Evolutionary conservation across 2,888 invertebrate species (phyloP).

Genomic region (Hipparchia semele): DNA sequence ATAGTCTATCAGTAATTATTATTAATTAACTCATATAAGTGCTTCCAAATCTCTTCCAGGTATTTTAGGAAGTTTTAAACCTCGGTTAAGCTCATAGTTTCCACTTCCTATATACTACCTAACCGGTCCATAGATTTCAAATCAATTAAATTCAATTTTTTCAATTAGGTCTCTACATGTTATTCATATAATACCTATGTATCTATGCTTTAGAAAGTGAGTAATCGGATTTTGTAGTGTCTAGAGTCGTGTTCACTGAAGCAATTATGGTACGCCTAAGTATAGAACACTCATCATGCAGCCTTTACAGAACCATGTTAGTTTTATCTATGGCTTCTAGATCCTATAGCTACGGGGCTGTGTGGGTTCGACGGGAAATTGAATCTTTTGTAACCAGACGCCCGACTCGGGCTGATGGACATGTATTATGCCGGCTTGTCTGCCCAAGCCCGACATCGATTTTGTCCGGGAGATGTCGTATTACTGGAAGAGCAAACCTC

Average conservation of each 20-base stretch:
- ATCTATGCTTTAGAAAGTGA: neutral
- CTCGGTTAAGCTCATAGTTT: too few species aligned
- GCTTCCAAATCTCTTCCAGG: too few species aligned
- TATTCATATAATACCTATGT: too few species aligned
- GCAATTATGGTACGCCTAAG: constrained; percentile 6
- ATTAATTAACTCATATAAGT: too few species aligned
- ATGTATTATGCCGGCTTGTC: neutral
- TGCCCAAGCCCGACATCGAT: neutral
- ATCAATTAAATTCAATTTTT: too few species aligned
- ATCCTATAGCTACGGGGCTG: constrained; percentile 11
- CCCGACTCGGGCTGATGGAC: constrained; percentile 11
- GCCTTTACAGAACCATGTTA: constrained; percentile 3
- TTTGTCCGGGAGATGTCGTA: neutral
- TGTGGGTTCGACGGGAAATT: constrained; percentile 25
- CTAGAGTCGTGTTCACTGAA: constrained; percentile 8
- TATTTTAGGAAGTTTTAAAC: too few species aligned
- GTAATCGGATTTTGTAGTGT: constrained; percentile 2
- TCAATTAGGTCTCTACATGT: too few species aligned
- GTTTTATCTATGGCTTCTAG: constrained; percentile 19
- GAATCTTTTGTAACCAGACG: constrained; percentile 32
- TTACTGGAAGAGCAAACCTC: too few species aligned
- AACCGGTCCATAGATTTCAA: too few species aligned
- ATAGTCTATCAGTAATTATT: too few species aligned
- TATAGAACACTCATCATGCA: neutral
- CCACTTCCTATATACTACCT: too few species aligned